A percentile compares a stretch with the other conserved stretches of the same genome.
These are phyloP conservation scores for Patella caerulea DNA, from an alignment of 2,888 invertebrate species.

Conservation along the genomic window DNA sequence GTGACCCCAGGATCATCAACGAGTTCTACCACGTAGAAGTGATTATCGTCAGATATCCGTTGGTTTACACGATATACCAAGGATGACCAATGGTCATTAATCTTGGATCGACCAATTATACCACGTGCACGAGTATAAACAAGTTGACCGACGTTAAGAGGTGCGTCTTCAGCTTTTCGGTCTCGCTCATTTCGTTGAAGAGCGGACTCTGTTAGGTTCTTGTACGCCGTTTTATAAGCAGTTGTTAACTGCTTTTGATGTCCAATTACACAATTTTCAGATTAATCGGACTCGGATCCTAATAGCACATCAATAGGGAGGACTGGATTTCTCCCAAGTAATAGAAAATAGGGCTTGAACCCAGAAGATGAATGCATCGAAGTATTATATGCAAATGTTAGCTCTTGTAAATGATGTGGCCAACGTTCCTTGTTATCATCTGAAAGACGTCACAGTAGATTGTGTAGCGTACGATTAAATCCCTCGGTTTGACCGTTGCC, in stretches of 20 bases:
- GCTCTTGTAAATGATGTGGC: neutral
- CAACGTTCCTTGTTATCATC: neutral
- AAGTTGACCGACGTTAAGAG: conserved; percentile 5
- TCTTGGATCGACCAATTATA: conserved; percentile 19
- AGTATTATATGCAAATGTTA: conserved; percentile 25
- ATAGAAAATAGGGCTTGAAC: conserved; percentile 23
- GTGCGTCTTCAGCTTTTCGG: conserved; percentile 13
- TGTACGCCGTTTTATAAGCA: neutral
- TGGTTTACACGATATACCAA: conserved; percentile 4
- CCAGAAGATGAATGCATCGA: conserved; percentile 23
- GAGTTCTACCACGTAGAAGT: conserved; percentile 18
- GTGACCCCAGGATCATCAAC: neutral
- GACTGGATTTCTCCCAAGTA: conserved; percentile 29
- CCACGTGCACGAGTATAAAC: conserved; percentile 15
- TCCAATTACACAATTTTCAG: neutral
- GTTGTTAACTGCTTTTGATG: neutral
- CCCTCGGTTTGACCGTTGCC: conserved; percentile 26
- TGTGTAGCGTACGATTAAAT: conserved; percentile 29
- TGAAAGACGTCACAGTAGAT: conserved; percentile 22
- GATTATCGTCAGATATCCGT: neutral
- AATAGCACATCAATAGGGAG: conserved; percentile 31
- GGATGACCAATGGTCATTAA: conserved; percentile 15
- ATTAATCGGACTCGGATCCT: neutral
- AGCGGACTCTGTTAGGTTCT: neutral
- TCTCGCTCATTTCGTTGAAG: neutral